Percentiles rank a stretch among this genome's conserved stretches.
Conservation (phyloP, 2,113 vertebrate genomes). For the Aspidoscelis tigris region DNA sequence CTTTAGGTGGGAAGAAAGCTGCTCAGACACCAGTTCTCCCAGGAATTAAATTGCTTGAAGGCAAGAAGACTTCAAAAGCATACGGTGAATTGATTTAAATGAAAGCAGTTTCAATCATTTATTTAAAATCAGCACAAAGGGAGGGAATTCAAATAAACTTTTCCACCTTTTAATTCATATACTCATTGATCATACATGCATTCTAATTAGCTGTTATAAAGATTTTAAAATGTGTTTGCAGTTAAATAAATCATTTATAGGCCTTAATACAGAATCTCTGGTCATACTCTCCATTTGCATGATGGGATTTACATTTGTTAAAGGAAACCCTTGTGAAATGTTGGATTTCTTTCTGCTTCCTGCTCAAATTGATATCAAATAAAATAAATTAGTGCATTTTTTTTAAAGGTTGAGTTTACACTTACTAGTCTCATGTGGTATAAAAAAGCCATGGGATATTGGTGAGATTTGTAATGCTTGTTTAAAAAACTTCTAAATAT, state of each 20-base stretch:
- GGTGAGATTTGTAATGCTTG: too few relatives aligned
- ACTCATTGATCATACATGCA: not conserved
- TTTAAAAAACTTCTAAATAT: too few relatives aligned
- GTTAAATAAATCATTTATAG: not conserved
- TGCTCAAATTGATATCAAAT: not conserved
- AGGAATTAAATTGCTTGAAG: not conserved
- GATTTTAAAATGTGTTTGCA: not conserved
- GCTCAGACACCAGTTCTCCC: not conserved
- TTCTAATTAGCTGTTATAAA: not conserved
- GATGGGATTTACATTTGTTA: not conserved
- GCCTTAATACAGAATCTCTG: not conserved
- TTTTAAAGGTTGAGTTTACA: too few relatives aligned
- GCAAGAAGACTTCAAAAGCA: slow-evolving; percentile 1
- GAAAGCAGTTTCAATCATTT: not conserved
- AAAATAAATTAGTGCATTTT: too few relatives aligned
- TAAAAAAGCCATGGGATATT: too few relatives aligned
- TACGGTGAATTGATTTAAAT: not conserved
- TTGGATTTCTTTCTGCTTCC: not conserved
- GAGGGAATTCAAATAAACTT: not conserved
- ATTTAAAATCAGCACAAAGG: not conserved
- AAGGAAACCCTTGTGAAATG: not conserved
- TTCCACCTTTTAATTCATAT: slow-evolving; percentile 2
- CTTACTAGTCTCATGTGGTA: too few relatives aligned
- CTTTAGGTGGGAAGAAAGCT: not conserved
- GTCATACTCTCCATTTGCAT: not conserved